Percentiles rank a stretch among this genome's conserved stretches.
Conservation (phyloP, 2,113 vertebrate genomes). For the Perca schrenkii region DNA sequence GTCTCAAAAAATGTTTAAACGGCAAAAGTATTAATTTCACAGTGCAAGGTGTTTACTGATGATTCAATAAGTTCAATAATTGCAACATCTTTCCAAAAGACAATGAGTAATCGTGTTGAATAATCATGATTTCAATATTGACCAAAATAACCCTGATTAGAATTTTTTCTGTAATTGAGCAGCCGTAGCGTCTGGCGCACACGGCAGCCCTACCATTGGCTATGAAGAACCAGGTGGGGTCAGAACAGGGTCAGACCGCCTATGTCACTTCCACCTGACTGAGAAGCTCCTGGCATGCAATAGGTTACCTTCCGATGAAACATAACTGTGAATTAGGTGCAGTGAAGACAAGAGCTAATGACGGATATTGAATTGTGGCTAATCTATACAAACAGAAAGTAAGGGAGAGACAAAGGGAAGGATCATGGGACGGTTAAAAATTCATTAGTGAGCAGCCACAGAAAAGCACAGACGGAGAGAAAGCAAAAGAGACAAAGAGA, state of each 20-base stretch:
- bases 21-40: too few species aligned
- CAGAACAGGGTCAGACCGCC: constrained; percentile 2
- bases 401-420: constrained; percentile 40
- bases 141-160: too few species aligned
- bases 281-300: background rate
- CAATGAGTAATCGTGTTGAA: too few species aligned
- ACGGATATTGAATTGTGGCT: constrained; percentile 48
- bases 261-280: constrained; percentile 30
- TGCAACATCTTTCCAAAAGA: too few species aligned
- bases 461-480: constrained; percentile 60
- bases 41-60: too few species aligned
- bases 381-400: constrained; percentile 62
- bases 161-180: too few species aligned
- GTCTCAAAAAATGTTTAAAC: too few species aligned
- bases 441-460: constrained; percentile 62
- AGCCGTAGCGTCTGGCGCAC: constrained; percentile 18
- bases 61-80: too few species aligned
- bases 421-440: constrained; percentile 62
- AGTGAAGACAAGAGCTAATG: constrained; percentile 32
- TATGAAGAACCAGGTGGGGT: background rate
- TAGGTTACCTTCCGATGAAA: constrained; percentile 11
- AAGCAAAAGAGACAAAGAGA: constrained; percentile 34
- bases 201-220: background rate
- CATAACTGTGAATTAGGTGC: constrained; percentile 17
- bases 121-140: too few species aligned